A percentile compares a stretch with the other conserved stretches of the same genome.
phyloP scores from a whole-genome alignment of 2,888 invertebrate species.

The Rhagophthalmus giganteus region DNA sequence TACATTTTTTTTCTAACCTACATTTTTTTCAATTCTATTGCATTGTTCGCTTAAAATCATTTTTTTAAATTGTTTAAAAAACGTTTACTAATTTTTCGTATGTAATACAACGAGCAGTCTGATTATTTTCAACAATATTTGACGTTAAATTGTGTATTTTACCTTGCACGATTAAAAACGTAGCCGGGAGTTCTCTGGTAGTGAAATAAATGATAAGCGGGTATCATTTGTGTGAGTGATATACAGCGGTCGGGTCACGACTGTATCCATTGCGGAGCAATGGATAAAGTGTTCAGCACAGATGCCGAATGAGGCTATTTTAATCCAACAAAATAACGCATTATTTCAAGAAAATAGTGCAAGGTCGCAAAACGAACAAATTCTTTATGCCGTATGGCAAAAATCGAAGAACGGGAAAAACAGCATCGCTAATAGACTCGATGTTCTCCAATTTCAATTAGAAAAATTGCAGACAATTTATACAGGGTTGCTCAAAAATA shows the following conservation, averaged over 20 bases:
- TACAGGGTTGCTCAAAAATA: no score
- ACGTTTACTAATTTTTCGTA: no score
- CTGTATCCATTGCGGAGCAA: no score
- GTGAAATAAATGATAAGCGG: constrained; percentile 4
- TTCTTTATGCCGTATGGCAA: constrained; percentile 1
- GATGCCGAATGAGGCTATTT: constrained; percentile 8
- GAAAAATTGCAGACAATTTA: constrained; percentile 1
- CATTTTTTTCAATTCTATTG: no score
- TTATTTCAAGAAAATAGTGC: constrained; percentile 11
- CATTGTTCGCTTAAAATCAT: no score
- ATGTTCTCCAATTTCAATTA: constrained; percentile 1
- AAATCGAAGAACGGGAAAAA: neutral
- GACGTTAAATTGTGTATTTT: no score
- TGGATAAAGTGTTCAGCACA: neutral
- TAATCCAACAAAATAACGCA: constrained; percentile 9
- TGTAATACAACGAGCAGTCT: no score
- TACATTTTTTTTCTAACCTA: no score
- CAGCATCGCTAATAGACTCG: constrained; percentile 2
- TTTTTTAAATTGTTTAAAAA: no score
- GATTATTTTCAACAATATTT: no score
- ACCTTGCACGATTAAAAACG: no score
- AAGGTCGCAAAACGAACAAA: constrained; percentile 11
- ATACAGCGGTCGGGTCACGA: constrained; percentile 6
- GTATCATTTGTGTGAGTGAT: constrained; percentile 4
- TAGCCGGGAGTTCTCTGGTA: no score